phyloP scores from a whole-genome alignment of 2,888 invertebrate species.

The Galerucella nymphaeae region DNA sequence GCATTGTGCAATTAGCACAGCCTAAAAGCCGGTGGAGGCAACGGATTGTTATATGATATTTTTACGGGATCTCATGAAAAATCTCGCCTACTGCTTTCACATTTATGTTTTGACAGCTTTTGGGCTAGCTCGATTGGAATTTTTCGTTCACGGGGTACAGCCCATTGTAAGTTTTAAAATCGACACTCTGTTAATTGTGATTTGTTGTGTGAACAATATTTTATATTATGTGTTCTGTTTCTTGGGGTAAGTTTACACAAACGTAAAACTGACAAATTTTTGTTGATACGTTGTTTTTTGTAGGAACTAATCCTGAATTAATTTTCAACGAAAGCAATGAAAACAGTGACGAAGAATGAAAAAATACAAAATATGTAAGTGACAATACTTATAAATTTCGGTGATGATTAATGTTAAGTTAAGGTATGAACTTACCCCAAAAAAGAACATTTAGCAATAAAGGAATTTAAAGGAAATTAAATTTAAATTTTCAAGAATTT shows the following conservation, averaged over 20 bases:
- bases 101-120: too few relatives aligned
- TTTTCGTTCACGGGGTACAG: too few relatives aligned
- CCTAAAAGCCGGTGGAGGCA: too few relatives aligned
- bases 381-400: not conserved
- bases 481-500: too few relatives aligned
- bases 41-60: too few relatives aligned
- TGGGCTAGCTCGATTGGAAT: too few relatives aligned
- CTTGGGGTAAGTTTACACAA: constrained; percentile 21
- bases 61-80: too few relatives aligned
- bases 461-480: too few relatives aligned
- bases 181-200: not conserved
- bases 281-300: constrained; percentile 7
- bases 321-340: not conserved
- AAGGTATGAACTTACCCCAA: constrained; percentile 15
- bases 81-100: too few relatives aligned
- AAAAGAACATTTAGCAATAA: constrained; percentile 2
- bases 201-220: constrained; percentile 4
- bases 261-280: not conserved
- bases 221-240: constrained; percentile 6
- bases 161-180: too few relatives aligned
- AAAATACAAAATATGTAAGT: not conserved
- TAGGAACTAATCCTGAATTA: not conserved
- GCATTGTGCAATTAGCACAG: too few relatives aligned
- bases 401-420: not conserved
- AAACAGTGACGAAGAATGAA: not conserved